Evolutionary conservation across 2,888 invertebrate species (phyloP), one percentile per base, ranked within the genome.

Genomic region (Drosophila siamana): DNA sequence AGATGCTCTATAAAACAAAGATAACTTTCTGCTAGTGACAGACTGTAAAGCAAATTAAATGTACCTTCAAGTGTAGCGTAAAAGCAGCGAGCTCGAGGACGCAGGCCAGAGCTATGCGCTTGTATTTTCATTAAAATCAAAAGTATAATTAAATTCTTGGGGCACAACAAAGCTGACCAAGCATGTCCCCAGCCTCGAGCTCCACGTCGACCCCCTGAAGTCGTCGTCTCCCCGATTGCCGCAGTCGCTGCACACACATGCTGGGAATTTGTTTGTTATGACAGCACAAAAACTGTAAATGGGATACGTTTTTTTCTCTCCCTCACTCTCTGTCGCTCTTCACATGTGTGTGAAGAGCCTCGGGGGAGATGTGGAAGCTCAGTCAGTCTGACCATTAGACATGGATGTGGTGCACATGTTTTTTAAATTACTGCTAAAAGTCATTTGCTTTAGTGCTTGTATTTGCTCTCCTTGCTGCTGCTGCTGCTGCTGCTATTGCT

Each of bases 111-210:
- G 28, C 47, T 44, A 48, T 71, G 51, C 41, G 56, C 65, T 68
- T 63, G 72, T 74, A 66, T 74, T 81, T 81, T 81, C 81, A 81
- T 81, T 81, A 81, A 81, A 81, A 81, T 81, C 77, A 81, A 81
- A 81, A 81, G 81, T 82, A 78, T 81, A 81, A 81, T 81, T 81
- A 81, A 81, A 81, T 81, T 81, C 80, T 78, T 79, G 80, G 56
- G 60, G 54, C 66, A 48, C 57, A 52, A 15, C 74, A 56, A 55
- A 65, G 69, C 70, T 69, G 78, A 54, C 69, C 76, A 65, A 57
- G 52, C 61, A 64, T 50, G 57, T 33, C 50, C 62, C 55, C 16
- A 33, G 9, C 30, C 30, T 4, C 11, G 9, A 11, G 11, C 30
- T n/a, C 11, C 28, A 19, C 19, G 1, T 1, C 24, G 30, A 33